A percentile compares a stretch with the other conserved stretches of the same genome.
These are phyloP conservation scores for Micromussa lordhowensis DNA, from an alignment of 92 coral and sea anemone species.

Conservation along the genomic window DNA sequence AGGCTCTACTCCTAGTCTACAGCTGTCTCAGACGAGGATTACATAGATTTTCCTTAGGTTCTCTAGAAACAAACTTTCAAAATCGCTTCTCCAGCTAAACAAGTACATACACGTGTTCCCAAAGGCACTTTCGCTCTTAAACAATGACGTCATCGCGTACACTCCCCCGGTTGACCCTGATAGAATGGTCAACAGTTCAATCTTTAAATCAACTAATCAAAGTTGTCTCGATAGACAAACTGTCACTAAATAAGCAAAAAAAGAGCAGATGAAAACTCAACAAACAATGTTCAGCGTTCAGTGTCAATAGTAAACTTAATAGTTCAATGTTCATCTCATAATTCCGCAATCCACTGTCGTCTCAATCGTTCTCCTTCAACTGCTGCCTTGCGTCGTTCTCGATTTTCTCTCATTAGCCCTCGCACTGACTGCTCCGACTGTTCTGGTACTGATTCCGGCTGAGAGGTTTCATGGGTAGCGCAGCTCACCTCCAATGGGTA, in stretches of 20 bases:
- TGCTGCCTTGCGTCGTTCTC: neutral
- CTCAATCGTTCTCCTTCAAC: neutral
- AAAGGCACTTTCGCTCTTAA: too few species aligned
- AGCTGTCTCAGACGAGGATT: too few species aligned
- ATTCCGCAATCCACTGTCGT: constrained; percentile 13
- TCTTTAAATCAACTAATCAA: neutral
- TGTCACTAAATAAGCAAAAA: neutral
- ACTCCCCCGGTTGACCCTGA: neutral
- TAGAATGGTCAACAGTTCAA: too few species aligned
- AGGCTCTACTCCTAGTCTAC: too few species aligned
- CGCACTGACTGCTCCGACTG: neutral
- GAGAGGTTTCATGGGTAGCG: neutral
- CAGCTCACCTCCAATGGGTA: too few species aligned
- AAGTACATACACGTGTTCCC: too few species aligned
- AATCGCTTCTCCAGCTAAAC: too few species aligned
- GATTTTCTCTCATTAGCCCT: neutral
- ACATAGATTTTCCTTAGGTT: too few species aligned
- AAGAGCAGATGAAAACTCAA: neutral
- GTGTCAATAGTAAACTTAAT: neutral
- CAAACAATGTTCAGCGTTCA: neutral
- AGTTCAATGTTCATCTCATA: constrained; percentile 1
- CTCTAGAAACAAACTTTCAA: too few species aligned
- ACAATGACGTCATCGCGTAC: neutral
- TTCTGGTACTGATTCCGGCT: neutral
- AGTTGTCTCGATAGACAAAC: neutral